Percentiles rank a stretch among this genome's conserved stretches.
Conservation (phyloP, 2,797 vertebrate species). For the Enteromius mattozi region DNA sequence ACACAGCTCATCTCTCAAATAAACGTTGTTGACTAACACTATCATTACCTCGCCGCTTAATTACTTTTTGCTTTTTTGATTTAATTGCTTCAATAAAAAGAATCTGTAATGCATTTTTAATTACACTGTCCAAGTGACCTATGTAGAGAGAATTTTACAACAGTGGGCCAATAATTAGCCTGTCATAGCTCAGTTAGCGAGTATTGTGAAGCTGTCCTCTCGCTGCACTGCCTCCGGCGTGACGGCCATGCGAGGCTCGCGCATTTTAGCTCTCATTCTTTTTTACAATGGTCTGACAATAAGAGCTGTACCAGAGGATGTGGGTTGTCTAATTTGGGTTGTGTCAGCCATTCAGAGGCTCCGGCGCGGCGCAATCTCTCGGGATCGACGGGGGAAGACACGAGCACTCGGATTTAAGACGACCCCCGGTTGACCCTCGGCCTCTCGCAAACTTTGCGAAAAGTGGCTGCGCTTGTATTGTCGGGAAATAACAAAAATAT, state of each 20-base stretch:
- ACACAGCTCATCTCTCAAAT: conserved; percentile 87
- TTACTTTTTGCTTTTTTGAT: conserved; percentile 95
- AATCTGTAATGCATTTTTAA: conserved; percentile 99
- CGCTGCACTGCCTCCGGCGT: conserved; percentile 85
- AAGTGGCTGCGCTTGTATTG: conserved; percentile 2
- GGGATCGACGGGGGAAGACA: conserved; percentile 80
- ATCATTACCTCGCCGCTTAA: conserved; percentile 95
- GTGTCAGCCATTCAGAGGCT: conserved; percentile 83
- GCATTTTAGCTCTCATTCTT: conserved; percentile 86
- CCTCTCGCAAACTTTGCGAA: conserved; percentile 37
- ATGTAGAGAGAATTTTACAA: conserved; percentile 97
- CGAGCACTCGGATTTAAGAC: conserved; percentile 84
- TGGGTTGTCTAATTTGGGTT: conserved; percentile 80
- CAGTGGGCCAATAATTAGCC: conserved; percentile 96
- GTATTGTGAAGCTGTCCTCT: conserved; percentile 95
- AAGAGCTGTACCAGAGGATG: conserved; percentile 80
- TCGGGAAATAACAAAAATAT: conserved; percentile 15
- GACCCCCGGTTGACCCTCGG: conserved; percentile 70
- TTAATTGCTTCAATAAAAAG: conserved; percentile 99
- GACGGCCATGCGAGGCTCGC: conserved; percentile 88
- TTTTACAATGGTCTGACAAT: conserved; percentile 85
- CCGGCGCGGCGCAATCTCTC: conserved; percentile 78
- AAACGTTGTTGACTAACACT: conserved; percentile 99
- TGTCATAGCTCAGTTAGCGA: conserved; percentile 95
- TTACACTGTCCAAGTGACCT: conserved; percentile 98